Percentiles rank a stretch among this genome's conserved stretches.
Evolutionary conservation across 2,113 vertebrate genomes (phyloP).

Genomic region (Gallinago undulata): DNA sequence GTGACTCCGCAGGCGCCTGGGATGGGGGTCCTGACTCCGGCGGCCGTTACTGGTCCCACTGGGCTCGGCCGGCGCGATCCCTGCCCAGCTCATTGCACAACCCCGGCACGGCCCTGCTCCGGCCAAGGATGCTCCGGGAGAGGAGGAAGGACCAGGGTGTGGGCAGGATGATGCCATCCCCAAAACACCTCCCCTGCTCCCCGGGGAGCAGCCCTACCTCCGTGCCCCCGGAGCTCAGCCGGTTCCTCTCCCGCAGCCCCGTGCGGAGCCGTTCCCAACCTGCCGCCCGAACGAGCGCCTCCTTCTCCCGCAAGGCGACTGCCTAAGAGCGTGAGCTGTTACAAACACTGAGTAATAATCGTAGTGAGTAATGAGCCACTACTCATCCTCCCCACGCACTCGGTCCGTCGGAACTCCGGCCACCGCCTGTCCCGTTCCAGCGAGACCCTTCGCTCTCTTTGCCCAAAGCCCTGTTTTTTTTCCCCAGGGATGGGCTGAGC

Average conservation of each 20-base stretch:
- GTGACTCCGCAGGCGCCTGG: neutral
- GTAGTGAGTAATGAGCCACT: slow-evolving; percentile 24
- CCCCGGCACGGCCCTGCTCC: fast-evolving
- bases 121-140: neutral
- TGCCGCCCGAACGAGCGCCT: neutral
- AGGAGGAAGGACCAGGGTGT: neutral
- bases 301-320: neutral
- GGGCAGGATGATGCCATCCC: neutral
- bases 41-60: fast-evolving
- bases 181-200: neutral
- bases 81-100: slow-evolving; percentile 27
- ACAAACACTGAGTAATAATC: neutral
- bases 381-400: slow-evolving; percentile 45
- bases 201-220: neutral
- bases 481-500: neutral
- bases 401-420: fast-evolving
- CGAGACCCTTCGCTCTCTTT: fast-evolving
- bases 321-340: neutral
- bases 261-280: neutral
- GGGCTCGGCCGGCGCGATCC: neutral
- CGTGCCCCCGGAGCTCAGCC: neutral
- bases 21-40: neutral
- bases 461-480: fast-evolving
- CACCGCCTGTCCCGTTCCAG: neutral
- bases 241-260: neutral